These are phyloP conservation scores for Hirtodrosophila trivittata DNA, from an alignment of 2,888 invertebrate genomes.

Conservation along the genomic window DNA sequence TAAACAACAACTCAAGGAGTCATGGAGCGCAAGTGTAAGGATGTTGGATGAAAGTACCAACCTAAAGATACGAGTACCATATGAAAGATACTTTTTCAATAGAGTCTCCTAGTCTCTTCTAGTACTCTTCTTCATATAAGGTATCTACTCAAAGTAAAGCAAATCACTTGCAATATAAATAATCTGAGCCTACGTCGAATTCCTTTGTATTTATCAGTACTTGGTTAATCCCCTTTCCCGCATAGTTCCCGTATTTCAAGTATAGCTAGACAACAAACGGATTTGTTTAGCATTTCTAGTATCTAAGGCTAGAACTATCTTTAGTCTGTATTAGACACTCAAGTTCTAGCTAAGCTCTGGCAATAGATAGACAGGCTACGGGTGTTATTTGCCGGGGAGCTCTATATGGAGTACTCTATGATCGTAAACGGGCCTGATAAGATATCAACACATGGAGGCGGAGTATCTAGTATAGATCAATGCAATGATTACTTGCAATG, in stretches of 20 bases:
- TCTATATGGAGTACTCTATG: background rate
- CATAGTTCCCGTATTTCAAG: background rate
- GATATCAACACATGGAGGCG: slow-evolving; percentile 14
- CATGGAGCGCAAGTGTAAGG: background rate
- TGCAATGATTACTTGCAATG: background rate
- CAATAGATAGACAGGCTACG: background rate
- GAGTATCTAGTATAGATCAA: slow-evolving; percentile 2
- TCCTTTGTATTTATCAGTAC: background rate
- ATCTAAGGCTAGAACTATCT: slow-evolving; percentile 12
- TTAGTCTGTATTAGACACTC: slow-evolving; percentile 15
- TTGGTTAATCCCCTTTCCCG: background rate
- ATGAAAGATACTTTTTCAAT: too few species aligned
- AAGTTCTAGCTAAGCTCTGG: slow-evolving; percentile 35
- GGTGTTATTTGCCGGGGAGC: background rate
- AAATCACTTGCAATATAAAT: too few species aligned
- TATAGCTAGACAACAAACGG: background rate
- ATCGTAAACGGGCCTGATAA: slow-evolving; percentile 11
- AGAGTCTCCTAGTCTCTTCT: too few species aligned
- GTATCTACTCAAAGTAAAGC: too few species aligned
- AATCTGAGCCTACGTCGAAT: too few species aligned
- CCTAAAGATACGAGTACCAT: too few species aligned
- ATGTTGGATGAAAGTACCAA: too few species aligned
- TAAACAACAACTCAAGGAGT: background rate
- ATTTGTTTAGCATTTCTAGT: background rate
- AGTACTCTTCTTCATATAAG: too few species aligned